Conservation (phyloP, 2,113 vertebrate genomes). For the Caranx ignobilis region DNA sequence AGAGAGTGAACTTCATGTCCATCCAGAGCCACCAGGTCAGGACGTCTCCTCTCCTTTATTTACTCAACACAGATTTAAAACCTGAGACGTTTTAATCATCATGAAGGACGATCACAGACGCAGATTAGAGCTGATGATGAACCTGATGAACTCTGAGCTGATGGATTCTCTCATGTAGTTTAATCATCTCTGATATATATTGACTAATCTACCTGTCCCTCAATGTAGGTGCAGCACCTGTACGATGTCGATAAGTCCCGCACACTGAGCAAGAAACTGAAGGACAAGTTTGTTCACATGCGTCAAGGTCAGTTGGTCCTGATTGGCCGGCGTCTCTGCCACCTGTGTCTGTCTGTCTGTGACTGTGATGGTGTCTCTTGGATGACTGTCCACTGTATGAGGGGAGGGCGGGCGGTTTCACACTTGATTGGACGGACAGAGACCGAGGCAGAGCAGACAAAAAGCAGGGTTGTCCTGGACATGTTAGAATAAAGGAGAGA, state of each 20-base stretch:
- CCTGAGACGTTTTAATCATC: neutral
- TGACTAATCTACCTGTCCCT: neutral
- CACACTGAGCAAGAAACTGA: slow-evolving; percentile 67
- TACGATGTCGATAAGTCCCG: slow-evolving; percentile 80
- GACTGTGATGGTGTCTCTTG: too few species aligned
- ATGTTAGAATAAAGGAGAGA: too few species aligned
- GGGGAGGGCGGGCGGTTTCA: too few species aligned
- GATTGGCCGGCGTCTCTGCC: too few species aligned
- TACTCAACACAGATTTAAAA: slow-evolving; percentile 14
- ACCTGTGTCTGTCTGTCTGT: too few species aligned
- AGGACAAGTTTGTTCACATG: slow-evolving; percentile 12
- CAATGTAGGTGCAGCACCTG: slow-evolving; percentile 82
- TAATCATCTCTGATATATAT: neutral
- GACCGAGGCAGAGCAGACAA: too few species aligned
- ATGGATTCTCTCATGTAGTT: neutral
- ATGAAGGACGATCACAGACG: neutral
- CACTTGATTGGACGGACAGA: too few species aligned
- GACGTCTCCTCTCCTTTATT: slow-evolving; percentile 9
- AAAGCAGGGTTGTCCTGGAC: too few species aligned
- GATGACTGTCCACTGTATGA: too few species aligned
- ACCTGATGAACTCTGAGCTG: neutral
- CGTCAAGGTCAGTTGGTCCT: slow-evolving; percentile 67
- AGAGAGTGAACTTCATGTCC: slow-evolving; percentile 88
- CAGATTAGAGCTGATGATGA: neutral
- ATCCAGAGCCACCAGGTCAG: slow-evolving; percentile 89